These are phyloP conservation scores for Guaruba guarouba DNA, from an alignment of 2,113 vertebrate species.

Conservation along the genomic window DNA sequence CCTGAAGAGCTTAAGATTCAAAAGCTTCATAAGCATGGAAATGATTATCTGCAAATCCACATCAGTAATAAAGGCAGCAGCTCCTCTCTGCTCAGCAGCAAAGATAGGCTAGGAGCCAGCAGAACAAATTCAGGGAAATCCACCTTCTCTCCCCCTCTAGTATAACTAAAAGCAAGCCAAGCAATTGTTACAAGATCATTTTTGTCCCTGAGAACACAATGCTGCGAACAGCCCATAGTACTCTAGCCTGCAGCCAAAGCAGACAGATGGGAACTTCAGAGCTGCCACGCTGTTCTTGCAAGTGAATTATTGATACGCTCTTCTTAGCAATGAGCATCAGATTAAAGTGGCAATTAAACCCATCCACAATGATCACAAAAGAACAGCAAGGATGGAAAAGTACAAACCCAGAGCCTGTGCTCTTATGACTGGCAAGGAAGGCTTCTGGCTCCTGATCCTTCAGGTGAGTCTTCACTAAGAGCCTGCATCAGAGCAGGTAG, in stretches of 20 bases:
- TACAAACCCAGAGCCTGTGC: background rate
- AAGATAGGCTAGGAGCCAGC: background rate
- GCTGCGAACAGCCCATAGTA: background rate
- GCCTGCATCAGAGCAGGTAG: background rate
- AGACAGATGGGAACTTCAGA: background rate
- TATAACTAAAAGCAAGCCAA: background rate
- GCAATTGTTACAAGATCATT: background rate
- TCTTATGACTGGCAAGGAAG: background rate
- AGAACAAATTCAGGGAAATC: background rate
- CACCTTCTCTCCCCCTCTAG: background rate
- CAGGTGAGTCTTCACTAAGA: background rate
- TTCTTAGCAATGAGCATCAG: background rate
- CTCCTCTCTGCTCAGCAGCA: background rate
- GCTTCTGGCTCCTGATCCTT: background rate
- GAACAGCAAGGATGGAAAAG: background rate
- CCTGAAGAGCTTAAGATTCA: background rate
- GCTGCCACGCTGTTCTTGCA: background rate
- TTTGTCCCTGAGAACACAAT: background rate
- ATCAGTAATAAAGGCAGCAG: background rate
- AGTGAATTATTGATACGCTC: constrained; percentile 31
- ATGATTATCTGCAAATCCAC: background rate
- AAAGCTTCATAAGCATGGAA: background rate
- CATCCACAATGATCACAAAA: background rate
- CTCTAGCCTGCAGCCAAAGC: background rate
- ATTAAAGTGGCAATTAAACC: background rate